phyloP scores from a whole-genome alignment of 2,888 invertebrate species.

The Embidobia sp. region DNA sequence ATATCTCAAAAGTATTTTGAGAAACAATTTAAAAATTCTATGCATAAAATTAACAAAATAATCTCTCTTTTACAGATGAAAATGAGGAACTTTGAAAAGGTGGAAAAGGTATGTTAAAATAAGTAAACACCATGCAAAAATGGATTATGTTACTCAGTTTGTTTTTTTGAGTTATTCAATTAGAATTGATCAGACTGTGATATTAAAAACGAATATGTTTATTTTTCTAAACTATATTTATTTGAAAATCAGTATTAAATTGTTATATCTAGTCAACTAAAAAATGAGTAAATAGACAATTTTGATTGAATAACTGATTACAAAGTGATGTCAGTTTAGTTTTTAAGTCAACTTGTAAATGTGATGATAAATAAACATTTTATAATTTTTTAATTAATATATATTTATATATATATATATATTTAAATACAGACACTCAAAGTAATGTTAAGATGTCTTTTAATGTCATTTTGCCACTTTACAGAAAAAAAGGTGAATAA shows the following conservation, averaged over 20 bases:
- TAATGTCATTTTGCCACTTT: constrained; percentile 79
- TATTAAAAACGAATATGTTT: not conserved
- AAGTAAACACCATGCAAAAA: constrained; percentile 17
- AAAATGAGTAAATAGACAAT: constrained; percentile 5
- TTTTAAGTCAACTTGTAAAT: constrained; percentile 42
- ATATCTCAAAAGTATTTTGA: no score
- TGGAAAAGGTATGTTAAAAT: constrained; percentile 94
- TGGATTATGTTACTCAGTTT: constrained; percentile 47
- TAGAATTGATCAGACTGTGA: constrained; percentile 15
- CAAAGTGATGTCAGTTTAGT: constrained; percentile 30
- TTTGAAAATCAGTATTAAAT: no score
- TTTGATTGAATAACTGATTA: constrained; percentile 70
- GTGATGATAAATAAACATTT: constrained; percentile 37
- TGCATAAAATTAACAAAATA: no score
- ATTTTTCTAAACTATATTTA: no score
- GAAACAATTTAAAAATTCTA: no score
- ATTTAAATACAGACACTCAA: not conserved
- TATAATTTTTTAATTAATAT: constrained; percentile 64
- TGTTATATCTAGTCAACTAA: not conserved
- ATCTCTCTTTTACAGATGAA: constrained; percentile 93
- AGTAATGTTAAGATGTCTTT: constrained; percentile 67
- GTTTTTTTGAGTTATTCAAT: constrained; percentile 49
- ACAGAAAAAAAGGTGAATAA: constrained; percentile 80
- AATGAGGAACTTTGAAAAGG: constrained; percentile 97
- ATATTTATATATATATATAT: constrained; percentile 39